These are phyloP conservation scores for Tachina grossa DNA, from an alignment of 2,888 invertebrate species.

Conservation along the genomic window DNA sequence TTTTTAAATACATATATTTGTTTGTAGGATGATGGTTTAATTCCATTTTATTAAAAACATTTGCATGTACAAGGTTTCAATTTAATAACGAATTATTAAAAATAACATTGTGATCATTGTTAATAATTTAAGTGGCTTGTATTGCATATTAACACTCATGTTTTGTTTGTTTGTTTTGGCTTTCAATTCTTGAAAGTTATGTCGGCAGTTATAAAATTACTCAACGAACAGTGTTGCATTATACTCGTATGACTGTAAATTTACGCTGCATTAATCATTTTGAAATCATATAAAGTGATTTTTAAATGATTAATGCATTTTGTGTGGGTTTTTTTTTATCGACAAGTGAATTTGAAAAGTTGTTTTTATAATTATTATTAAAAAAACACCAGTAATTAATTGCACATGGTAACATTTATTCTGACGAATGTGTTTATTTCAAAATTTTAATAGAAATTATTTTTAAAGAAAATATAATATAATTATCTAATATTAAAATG, in stretches of 20 bases:
- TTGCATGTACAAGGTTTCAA: conserved; percentile 51
- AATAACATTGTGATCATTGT: conserved; percentile 45
- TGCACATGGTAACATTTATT: neutral
- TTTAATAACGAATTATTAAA: conserved; percentile 32
- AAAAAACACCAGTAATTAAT: neutral
- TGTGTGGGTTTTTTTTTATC: conserved; percentile 10
- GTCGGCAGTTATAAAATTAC: neutral
- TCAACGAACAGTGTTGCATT: neutral
- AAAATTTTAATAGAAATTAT: neutral
- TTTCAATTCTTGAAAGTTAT: conserved; percentile 51
- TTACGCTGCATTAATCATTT: neutral
- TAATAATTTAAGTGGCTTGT: conserved; percentile 56
- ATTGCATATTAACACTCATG: conserved; percentile 54
- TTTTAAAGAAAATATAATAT: too few relatives aligned
- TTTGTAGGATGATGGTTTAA: conserved; percentile 19
- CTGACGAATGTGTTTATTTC: neutral
- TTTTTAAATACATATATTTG: neutral
- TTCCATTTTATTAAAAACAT: conserved; percentile 33
- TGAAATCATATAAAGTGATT: neutral
- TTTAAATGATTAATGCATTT: conserved; percentile 43
- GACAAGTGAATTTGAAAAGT: neutral
- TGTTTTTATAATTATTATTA: neutral
- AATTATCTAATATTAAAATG: too few relatives aligned
- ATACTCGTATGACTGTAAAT: neutral
- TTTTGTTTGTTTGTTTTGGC: conserved; percentile 4